Percentiles rank a stretch among this genome's conserved stretches.
Evolutionary conservation across 2,888 invertebrate genomes (phyloP).

Genomic region (Ophioninae sp.): DNA sequence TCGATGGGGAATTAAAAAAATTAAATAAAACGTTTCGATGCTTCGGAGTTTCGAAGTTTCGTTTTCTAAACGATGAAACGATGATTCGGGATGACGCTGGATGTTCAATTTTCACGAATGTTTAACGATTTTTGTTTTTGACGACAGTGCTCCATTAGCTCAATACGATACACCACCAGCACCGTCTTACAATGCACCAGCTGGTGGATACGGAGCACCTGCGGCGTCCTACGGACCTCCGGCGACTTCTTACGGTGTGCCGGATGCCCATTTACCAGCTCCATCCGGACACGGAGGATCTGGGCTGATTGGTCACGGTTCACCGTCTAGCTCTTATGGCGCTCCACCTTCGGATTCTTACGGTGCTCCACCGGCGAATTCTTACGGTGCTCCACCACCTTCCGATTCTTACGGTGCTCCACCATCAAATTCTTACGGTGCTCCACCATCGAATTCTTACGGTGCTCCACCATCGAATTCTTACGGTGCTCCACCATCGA

Average conservation of each 20-base stretch:
- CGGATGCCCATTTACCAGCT: too few relatives aligned
- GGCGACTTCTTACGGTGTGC: slow-evolving; percentile 58
- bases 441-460: slow-evolving; percentile 37
- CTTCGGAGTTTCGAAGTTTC: too few relatives aligned
- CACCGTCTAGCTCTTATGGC: slow-evolving; percentile 33
- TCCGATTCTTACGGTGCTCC: slow-evolving; percentile 57
- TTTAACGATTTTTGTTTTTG: neutral
- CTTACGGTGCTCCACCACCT: slow-evolving; percentile 38
- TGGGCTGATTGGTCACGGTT: slow-evolving; percentile 24
- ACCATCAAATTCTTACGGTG: neutral
- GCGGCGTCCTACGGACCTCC: slow-evolving; percentile 60
- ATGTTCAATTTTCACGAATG: too few relatives aligned
- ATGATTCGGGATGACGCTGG: too few relatives aligned
- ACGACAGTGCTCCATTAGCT: slow-evolving; percentile 70
- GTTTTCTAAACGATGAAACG: too few relatives aligned
- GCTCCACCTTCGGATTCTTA: slow-evolving; percentile 33
- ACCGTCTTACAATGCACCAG: slow-evolving; percentile 54
- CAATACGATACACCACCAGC: slow-evolving; percentile 71
- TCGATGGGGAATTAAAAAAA: too few relatives aligned
- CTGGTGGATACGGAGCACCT: slow-evolving; percentile 39
- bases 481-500: slow-evolving; percentile 42
- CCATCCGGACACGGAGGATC: slow-evolving; percentile 45
- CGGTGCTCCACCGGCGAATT: slow-evolving; percentile 46
- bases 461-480: slow-evolving; percentile 39
- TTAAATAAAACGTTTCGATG: too few relatives aligned